Evolutionary conservation across 2,888 invertebrate species (phyloP).

Genomic region (Tetanocera ferruginea): DNA sequence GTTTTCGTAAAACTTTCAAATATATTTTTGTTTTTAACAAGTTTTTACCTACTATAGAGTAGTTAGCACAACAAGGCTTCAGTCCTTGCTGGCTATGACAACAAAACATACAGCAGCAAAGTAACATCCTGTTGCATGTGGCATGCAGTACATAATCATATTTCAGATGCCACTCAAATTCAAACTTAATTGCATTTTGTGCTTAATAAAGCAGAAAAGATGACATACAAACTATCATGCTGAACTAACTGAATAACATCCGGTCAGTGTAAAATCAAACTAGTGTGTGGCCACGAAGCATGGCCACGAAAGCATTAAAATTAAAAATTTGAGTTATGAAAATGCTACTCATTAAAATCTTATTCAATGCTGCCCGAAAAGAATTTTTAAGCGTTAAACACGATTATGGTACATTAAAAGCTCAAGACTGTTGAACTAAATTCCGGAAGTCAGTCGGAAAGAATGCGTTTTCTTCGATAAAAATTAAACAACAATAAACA

Average conservation of each 20-base stretch:
- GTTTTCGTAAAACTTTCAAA: no score
- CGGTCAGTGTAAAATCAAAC: not conserved
- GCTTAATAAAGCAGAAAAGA: slow-evolving; percentile 16
- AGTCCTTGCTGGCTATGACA: no score
- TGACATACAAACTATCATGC: not conserved
- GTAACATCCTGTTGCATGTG: no score
- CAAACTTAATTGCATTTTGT: slow-evolving; percentile 9
- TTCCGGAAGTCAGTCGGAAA: no score
- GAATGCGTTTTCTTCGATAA: not conserved
- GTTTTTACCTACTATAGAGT: no score
- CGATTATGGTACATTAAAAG: no score
- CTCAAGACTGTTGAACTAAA: no score
- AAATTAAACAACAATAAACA: not conserved
- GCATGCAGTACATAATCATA: no score
- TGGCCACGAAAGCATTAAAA: not conserved
- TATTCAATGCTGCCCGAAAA: not conserved
- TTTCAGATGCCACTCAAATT: not conserved
- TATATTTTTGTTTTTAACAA: no score
- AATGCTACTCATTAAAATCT: not conserved
- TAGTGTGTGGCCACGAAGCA: not conserved
- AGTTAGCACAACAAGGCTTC: no score
- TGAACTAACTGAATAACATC: not conserved
- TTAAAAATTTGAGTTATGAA: not conserved
- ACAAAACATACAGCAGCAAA: no score
- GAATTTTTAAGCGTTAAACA: not conserved